These are phyloP conservation scores for Novumbra hubbsi DNA, from an alignment of 2,797 vertebrate genomes.

Conservation along the genomic window DNA sequence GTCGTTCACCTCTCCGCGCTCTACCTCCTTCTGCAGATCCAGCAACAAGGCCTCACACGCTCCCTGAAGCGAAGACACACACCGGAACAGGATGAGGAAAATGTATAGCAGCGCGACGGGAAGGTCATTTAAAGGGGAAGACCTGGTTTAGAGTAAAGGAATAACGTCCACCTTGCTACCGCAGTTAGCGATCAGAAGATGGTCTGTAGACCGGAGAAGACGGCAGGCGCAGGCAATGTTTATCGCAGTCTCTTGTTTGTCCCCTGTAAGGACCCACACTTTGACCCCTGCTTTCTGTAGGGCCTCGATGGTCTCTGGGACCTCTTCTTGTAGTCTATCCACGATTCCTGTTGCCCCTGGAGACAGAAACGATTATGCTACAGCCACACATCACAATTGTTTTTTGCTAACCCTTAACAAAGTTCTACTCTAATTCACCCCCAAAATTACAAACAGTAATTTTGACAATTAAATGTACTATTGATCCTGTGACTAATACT, in stretches of 20 bases:
- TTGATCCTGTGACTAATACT: background rate
- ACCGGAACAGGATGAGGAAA: background rate
- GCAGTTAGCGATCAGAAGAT: conserved; percentile 79
- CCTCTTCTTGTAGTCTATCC: conserved; percentile 92
- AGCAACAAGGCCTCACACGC: conserved; percentile 75
- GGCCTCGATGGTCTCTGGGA: conserved; percentile 88
- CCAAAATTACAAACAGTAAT: background rate
- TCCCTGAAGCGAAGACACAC: conserved; percentile 67
- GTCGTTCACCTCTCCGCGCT: conserved; percentile 29
- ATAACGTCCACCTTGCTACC: conserved; percentile 75
- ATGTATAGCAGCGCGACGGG: background rate
- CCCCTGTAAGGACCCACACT: conserved; percentile 95
- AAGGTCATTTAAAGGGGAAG: background rate
- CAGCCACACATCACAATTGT: background rate
- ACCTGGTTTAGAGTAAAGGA: background rate
- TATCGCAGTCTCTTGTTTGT: conserved; percentile 94
- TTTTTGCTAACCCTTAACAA: background rate
- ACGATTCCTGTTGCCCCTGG: conserved; percentile 92
- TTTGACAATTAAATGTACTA: background rate
- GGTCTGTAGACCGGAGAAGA: conserved; percentile 79
- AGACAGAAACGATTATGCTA: conserved; percentile 9
- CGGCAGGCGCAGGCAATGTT: conserved; percentile 90
- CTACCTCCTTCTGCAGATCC: conserved; percentile 72
- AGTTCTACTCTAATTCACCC: background rate
- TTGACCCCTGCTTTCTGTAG: conserved; percentile 87